phyloP scores from a whole-genome alignment of 2,797 vertebrate genomes.

The Tauraco hartlaubi region DNA sequence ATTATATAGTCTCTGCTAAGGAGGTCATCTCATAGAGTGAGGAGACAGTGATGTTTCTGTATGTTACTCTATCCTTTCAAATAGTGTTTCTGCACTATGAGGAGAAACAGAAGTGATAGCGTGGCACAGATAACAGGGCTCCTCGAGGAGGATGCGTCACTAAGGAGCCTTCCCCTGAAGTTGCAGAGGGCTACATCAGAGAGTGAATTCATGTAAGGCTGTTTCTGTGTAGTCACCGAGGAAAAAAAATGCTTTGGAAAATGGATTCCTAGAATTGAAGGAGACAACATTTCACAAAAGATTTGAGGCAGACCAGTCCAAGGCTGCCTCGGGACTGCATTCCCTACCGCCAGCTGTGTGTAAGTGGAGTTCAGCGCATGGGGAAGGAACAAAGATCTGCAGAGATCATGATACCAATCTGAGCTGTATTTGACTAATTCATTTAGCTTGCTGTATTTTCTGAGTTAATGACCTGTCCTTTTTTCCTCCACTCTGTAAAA shows the following conservation, averaged over 20 bases:
- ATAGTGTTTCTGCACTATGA: neutral
- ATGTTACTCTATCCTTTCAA: neutral
- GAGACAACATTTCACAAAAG: neutral
- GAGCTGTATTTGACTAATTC: neutral
- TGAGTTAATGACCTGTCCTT: neutral
- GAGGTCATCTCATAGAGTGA: neutral
- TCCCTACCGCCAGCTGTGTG: neutral
- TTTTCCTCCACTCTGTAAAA: neutral
- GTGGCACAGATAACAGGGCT: neutral
- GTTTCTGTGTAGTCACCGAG: neutral
- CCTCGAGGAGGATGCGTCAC: neutral
- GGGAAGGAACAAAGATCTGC: neutral
- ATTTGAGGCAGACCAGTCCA: neutral
- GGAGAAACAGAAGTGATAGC: neutral
- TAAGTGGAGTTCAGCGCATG: neutral
- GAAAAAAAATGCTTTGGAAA: neutral
- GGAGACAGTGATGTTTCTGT: neutral
- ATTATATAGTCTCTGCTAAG: neutral
- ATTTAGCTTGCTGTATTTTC: neutral
- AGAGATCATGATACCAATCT: fast-evolving
- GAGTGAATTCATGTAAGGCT: neutral
- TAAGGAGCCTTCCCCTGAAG: neutral
- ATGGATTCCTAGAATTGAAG: neutral
- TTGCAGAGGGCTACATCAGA: neutral
- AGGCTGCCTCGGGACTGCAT: neutral